Conservation (phyloP, 64 coral and sea anemone species). For the Montipora efflorescens region DNA sequence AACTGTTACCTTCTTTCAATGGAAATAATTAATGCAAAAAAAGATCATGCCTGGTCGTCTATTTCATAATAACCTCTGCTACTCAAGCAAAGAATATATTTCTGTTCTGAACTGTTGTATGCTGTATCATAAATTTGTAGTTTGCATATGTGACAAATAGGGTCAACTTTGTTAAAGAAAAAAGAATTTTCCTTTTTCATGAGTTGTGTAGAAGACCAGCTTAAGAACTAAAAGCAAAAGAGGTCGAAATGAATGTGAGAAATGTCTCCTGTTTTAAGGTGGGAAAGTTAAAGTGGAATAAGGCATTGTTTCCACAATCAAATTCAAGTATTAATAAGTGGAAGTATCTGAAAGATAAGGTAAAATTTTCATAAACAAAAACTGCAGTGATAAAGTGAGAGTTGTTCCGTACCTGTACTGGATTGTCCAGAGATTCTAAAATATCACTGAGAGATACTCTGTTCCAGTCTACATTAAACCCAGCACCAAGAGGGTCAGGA, state of each 20-base stretch:
- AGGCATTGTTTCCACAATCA: too few species aligned
- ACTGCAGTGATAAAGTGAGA: background rate
- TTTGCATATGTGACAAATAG: background rate
- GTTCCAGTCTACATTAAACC: constrained; percentile 96
- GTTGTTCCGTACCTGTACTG: background rate
- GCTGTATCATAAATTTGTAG: background rate
- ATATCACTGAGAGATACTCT: constrained; percentile 77
- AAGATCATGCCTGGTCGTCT: constrained; percentile 50
- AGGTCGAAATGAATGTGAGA: too few species aligned
- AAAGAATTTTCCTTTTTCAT: background rate
- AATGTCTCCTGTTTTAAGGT: too few species aligned
- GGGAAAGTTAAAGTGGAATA: too few species aligned
- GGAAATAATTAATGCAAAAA: constrained; percentile 31
- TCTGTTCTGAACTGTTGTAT: background rate
- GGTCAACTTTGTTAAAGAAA: background rate
- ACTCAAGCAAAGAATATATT: background rate
- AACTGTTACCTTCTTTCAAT: constrained; percentile 26
- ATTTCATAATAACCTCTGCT: constrained; percentile 8
- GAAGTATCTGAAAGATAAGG: too few species aligned
- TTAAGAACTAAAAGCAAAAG: too few species aligned
- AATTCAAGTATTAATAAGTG: too few species aligned
- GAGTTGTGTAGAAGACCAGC: too few species aligned
- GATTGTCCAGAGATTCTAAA: constrained; percentile 50
- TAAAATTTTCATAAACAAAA: background rate
- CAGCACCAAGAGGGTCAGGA: constrained; percentile 95